phyloP scores from a whole-genome alignment of 2,113 vertebrate genomes.

The Corvus hawaiiensis region DNA sequence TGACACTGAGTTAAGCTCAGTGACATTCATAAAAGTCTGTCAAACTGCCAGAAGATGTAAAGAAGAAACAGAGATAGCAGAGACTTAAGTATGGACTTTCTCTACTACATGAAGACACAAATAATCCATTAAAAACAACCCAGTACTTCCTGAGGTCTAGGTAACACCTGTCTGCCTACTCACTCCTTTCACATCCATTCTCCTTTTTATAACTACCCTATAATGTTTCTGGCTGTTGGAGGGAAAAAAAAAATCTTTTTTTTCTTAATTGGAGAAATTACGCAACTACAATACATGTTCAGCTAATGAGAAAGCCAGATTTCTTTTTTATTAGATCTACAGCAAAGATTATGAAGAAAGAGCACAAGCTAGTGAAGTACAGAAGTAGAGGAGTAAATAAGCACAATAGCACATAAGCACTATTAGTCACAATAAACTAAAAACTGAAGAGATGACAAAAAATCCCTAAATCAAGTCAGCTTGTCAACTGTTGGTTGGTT shows the following conservation, averaged over 20 bases:
- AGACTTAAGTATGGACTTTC: background rate
- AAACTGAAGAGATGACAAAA: background rate
- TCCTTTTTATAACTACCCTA: background rate
- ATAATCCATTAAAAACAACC: background rate
- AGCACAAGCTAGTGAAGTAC: background rate
- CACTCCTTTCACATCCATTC: background rate
- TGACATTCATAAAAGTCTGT: background rate
- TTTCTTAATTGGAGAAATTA: background rate
- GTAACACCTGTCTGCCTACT: background rate
- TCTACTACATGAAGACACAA: background rate
- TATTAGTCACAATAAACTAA: background rate
- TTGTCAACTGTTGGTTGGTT: background rate
- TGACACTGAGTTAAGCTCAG: background rate
- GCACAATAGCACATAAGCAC: background rate
- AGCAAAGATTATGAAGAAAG: background rate
- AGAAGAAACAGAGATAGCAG: background rate
- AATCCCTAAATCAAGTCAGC: background rate
- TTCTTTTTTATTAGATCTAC: background rate
- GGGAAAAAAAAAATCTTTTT: background rate
- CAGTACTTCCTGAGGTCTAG: background rate
- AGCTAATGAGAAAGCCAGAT: background rate
- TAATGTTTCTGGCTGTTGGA: background rate
- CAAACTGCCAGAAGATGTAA: background rate
- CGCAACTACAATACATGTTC: background rate
- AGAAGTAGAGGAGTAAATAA: background rate